Evolutionary conservation across 2,888 invertebrate species (phyloP).

Genomic region (Drosophila neonasuta): DNA sequence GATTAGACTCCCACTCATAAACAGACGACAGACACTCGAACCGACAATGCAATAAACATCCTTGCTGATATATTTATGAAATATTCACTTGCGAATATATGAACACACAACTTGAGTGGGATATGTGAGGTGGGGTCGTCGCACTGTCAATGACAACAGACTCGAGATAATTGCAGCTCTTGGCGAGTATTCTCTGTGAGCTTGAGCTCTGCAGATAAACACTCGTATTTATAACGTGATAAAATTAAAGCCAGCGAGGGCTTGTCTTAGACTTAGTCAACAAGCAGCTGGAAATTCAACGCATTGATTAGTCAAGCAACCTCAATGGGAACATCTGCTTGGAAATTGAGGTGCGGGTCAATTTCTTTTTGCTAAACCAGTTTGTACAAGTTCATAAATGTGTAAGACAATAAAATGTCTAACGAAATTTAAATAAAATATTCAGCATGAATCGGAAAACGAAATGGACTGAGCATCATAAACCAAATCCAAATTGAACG

Average conservation of each 20-base stretch:
- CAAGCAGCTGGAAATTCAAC: neutral
- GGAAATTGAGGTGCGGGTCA: slow-evolving; percentile 14
- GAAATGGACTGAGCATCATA: slow-evolving; percentile 5
- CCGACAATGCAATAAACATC: slow-evolving; percentile 12
- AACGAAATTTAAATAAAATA: slow-evolving; percentile 14
- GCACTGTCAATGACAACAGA: slow-evolving; percentile 29
- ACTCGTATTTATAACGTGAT: slow-evolving; percentile 1
- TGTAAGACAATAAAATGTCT: slow-evolving; percentile 16
- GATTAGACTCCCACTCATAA: slow-evolving; percentile 17
- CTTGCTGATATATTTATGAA: slow-evolving; percentile 52
- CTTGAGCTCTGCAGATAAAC: slow-evolving; percentile 29
- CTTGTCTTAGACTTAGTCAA: neutral
- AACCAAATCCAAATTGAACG: slow-evolving; percentile 4
- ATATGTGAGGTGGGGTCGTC: slow-evolving; percentile 9
- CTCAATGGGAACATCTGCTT: slow-evolving; percentile 4
- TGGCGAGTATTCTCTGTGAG: slow-evolving; percentile 18
- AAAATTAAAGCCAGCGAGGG: slow-evolving; percentile 10
- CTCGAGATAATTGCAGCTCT: slow-evolving; percentile 50
- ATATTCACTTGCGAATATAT: slow-evolving; percentile 35
- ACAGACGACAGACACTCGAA: slow-evolving; percentile 20
- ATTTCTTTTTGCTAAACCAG: slow-evolving; percentile 12
- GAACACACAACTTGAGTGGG: slow-evolving; percentile 11
- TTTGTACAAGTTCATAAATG: slow-evolving; percentile 8
- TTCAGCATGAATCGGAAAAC: slow-evolving; percentile 2
- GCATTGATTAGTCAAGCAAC: slow-evolving; percentile 9